Conservation (phyloP, 2,888 invertebrate species). For the Cheilosia pagana region DNA sequence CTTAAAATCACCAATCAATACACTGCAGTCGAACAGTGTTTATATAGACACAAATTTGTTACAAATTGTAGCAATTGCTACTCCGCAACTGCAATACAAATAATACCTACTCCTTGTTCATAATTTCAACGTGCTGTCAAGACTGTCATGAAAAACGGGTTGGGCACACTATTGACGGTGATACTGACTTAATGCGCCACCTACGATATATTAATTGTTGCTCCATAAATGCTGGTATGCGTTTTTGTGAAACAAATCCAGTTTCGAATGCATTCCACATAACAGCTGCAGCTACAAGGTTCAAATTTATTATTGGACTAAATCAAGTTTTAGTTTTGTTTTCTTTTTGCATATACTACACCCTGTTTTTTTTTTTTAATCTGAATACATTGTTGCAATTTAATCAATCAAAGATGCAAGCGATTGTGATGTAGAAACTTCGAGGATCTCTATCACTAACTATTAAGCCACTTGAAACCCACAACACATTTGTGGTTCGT, state of each 20-base stretch:
- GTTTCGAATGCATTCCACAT: neutral
- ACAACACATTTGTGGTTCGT: too few species aligned
- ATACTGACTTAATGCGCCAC: neutral
- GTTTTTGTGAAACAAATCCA: neutral
- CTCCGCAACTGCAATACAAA: neutral
- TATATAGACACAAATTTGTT: neutral
- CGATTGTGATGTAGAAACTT: neutral
- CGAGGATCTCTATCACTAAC: too few species aligned
- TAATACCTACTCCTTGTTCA: neutral
- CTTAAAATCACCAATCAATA: slow-evolving; percentile 18
- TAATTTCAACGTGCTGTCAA: neutral
- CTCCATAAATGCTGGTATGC: neutral
- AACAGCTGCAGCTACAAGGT: slow-evolving; percentile 1
- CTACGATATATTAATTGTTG: neutral
- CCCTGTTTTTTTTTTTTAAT: neutral
- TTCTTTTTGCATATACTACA: neutral
- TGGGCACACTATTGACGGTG: neutral
- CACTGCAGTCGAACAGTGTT: neutral
- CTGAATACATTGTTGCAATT: neutral
- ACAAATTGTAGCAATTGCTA: neutral
- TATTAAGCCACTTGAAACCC: too few species aligned
- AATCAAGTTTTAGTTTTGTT: neutral
- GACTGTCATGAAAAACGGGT: neutral
- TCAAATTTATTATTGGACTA: neutral
- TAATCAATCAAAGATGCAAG: neutral